A percentile compares a stretch with the other conserved stretches of the same genome.
Conservation (phyloP, 2,888 invertebrate genomes). For the Brachypterus glaber region DNA sequence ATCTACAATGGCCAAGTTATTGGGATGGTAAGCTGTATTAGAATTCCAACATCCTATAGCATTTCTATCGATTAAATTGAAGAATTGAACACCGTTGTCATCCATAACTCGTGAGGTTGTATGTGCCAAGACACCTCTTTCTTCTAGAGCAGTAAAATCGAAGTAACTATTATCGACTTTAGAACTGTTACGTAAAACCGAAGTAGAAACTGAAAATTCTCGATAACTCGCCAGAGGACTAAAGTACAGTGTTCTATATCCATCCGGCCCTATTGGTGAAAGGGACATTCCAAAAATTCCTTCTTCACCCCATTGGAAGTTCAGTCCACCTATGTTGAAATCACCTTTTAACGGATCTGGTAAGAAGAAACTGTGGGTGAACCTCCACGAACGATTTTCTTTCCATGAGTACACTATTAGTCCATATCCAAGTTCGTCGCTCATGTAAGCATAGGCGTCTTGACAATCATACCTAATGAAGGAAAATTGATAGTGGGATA, state of each 20-base stretch:
- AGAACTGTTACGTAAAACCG: slow-evolving; percentile 57
- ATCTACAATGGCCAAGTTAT: slow-evolving; percentile 61
- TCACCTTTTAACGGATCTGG: slow-evolving; percentile 73
- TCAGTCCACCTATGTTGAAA: slow-evolving; percentile 68
- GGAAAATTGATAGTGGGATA: too few relatives aligned
- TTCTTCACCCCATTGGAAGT: slow-evolving; percentile 75
- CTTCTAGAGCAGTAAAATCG: slow-evolving; percentile 57
- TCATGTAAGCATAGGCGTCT: slow-evolving; percentile 41
- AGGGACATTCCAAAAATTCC: slow-evolving; percentile 72
- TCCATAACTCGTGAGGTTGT: slow-evolving; percentile 68
- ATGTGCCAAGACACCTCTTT: slow-evolving; percentile 58
- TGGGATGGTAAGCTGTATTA: slow-evolving; percentile 51
- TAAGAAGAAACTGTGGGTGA: slow-evolving; percentile 68
- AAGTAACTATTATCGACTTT: slow-evolving; percentile 59
- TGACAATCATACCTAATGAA: too few relatives aligned
- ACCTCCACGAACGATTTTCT: slow-evolving; percentile 69
- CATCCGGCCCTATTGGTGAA: slow-evolving; percentile 56
- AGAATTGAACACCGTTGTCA: slow-evolving; percentile 64
- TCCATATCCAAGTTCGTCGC: slow-evolving; percentile 75
- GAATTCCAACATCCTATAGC: slow-evolving; percentile 78
- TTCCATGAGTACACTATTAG: slow-evolving; percentile 70
- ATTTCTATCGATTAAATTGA: slow-evolving; percentile 70
- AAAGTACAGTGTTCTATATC: slow-evolving; percentile 65
- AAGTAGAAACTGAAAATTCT: slow-evolving; percentile 71
- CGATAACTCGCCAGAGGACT: slow-evolving; percentile 69